Evolutionary conservation across 1,140 invertebrate genomes (phyloP), one percentile per base, ranked within the genome.

Genomic region (Caenorhabditis tropicalis): DNA sequence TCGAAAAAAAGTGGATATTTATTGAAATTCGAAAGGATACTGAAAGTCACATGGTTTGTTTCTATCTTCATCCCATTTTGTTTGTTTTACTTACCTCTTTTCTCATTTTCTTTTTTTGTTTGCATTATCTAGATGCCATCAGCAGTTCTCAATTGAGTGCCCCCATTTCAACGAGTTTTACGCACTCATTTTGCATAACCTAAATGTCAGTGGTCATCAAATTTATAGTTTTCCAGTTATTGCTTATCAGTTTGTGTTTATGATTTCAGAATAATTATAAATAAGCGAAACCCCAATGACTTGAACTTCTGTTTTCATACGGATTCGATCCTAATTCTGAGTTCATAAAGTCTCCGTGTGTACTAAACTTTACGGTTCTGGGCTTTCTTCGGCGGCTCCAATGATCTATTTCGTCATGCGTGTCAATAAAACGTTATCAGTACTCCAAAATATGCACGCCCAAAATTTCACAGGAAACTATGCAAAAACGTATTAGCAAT

Each of bases 391-490:
- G 65, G 29, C 36, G 65, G 29, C 65, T 74, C 36, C 65, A 74
- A 43, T 46, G 19, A 43, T 74, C 65, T 74, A n/a, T 74, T 74
- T 74, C 65, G 36, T 74, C 65, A 74, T 74, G 19, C 65, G n/a
- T 74, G 65, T 74, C 65, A 74, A 74, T 74, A 74, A n/a, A 74
- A 74, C 65, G 65, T 74, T 74, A 74, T 74, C 65, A 74, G 65
- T 43, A 74, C 65, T 81, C 79, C 39, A 81, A 39, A 39, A 56
- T 29, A 51, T 51, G 79, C 19, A 56, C 79, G 46, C 79, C 51
- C 33, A 53, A 19, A 49, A 58, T 58, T 53, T 79, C 33, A 39
- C 79, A 19, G 70, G 27, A 81, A 81, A 29, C 65, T 39, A 43
- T 74, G 65, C 65, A 74, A n/a, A 74, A 74, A 65, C 31, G 58